Conservation (phyloP, 2,797 vertebrate genomes). For the Australoheros facetus region DNA sequence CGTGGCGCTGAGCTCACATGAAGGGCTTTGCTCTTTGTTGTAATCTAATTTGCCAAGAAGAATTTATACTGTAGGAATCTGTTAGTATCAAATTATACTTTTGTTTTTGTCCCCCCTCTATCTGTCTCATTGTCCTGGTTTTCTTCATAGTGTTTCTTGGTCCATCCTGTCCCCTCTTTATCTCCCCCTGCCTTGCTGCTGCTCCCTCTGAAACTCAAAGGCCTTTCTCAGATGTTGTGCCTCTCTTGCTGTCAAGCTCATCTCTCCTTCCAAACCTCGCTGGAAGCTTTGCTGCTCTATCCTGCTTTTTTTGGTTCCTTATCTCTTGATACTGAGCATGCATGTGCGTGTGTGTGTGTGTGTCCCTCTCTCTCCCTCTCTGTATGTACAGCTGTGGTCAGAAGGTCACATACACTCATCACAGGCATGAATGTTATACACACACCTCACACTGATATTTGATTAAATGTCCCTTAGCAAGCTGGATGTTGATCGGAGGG, state of each 20-base stretch:
- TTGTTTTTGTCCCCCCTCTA: neutral
- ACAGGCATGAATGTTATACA: neutral
- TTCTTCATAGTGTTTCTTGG: slow-evolving; percentile 9
- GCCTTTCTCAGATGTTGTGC: slow-evolving; percentile 81
- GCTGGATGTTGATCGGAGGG: neutral
- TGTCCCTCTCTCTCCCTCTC: neutral
- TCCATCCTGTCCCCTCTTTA: slow-evolving; percentile 22
- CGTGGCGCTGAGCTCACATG: slow-evolving; percentile 51
- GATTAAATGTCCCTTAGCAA: neutral
- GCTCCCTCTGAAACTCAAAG: slow-evolving; percentile 71
- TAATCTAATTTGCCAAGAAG: slow-evolving; percentile 40
- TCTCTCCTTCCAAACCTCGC: slow-evolving; percentile 58
- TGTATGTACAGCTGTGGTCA: neutral
- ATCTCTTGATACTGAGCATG: slow-evolving; percentile 33
- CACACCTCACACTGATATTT: neutral
- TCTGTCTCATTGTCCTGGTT: slow-evolving; percentile 16
- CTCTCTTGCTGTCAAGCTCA: slow-evolving; percentile 66
- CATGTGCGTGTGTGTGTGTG: neutral
- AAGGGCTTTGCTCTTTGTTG: slow-evolving; percentile 63
- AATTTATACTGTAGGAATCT: slow-evolving; percentile 39
- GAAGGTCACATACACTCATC: neutral
- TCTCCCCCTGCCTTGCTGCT: slow-evolving; percentile 55
- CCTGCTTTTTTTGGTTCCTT: slow-evolving; percentile 19
- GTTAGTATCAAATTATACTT: slow-evolving; percentile 26
- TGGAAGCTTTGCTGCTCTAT: slow-evolving; percentile 71